phyloP scores from a whole-genome alignment of 2,888 invertebrate species.

The Magallana nippona region DNA sequence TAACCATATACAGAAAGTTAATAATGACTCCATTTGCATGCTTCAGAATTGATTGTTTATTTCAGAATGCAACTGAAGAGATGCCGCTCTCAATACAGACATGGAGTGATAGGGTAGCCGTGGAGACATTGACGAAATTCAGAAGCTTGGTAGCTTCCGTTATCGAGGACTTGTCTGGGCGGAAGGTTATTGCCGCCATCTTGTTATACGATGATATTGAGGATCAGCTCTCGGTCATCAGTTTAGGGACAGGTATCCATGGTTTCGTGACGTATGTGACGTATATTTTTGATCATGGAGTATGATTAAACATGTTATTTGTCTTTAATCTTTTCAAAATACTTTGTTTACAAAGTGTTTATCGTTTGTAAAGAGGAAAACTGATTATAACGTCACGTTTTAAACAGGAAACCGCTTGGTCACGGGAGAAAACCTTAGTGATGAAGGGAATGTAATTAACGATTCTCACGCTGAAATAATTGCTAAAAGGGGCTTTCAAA shows the following conservation, averaged over 20 bases:
- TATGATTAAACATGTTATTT: too few species aligned
- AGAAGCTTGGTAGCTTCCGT: conserved; percentile 66
- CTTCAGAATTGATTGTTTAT: too few species aligned
- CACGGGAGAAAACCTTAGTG: conserved; percentile 93
- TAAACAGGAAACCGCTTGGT: conserved; percentile 93
- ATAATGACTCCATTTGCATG: too few species aligned
- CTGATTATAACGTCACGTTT: too few species aligned
- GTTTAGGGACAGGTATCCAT: conserved; percentile 58
- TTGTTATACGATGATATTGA: conserved; percentile 85
- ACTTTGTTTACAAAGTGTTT: background rate
- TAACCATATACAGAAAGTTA: too few species aligned
- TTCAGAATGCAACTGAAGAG: background rate
- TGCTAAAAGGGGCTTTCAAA: conserved; percentile 83
- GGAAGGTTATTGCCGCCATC: conserved; percentile 94
- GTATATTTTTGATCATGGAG: background rate
- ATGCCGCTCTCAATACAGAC: background rate
- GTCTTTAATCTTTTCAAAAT: too few species aligned
- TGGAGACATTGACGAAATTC: conserved; percentile 66
- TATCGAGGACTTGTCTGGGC: conserved; percentile 74
- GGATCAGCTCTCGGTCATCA: conserved; percentile 47
- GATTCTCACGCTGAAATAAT: conserved; percentile 98
- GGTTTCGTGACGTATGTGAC: background rate
- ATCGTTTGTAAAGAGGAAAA: background rate
- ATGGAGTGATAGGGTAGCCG: conserved; percentile 66
- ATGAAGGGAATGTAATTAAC: conserved; percentile 91